Percentiles rank a stretch among this genome's conserved stretches.
These are phyloP conservation scores for Mya arenaria DNA, from an alignment of 1,140 invertebrate genomes.

Conservation along the genomic window DNA sequence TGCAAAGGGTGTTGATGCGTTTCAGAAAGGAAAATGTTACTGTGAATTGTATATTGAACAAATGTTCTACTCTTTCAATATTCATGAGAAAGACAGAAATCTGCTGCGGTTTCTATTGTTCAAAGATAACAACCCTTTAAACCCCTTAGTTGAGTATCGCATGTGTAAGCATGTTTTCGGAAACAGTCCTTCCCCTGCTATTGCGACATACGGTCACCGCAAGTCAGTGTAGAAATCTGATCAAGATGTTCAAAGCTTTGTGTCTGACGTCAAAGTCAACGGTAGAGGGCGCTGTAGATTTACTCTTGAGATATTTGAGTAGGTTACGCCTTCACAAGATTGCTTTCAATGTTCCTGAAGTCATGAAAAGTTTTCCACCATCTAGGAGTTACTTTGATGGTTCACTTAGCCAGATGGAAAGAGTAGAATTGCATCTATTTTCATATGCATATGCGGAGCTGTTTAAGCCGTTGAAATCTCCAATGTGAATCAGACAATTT, in stretches of 20 bases:
- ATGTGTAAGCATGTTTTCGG: constrained; percentile 62
- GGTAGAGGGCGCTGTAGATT: not conserved
- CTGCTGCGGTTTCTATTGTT: constrained; percentile 48
- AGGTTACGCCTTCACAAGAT: not conserved
- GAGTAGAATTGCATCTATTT: not conserved
- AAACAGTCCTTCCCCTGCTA: constrained; percentile 41
- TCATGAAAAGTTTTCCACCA: not conserved
- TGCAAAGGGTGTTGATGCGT: no score
- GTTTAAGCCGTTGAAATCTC: no score
- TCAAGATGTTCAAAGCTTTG: constrained; percentile 37
- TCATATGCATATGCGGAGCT: not conserved
- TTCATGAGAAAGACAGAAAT: constrained; percentile 31
- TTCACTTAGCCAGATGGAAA: not conserved
- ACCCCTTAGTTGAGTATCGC: constrained; percentile 23
- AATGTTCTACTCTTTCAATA: constrained; percentile 18
- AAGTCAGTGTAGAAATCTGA: constrained; percentile 15
- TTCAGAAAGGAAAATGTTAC: no score
- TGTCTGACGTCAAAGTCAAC: not conserved
- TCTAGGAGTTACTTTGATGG: not conserved
- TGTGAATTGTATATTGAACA: no score
- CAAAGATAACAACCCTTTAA: constrained; percentile 2
- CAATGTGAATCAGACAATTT: no score
- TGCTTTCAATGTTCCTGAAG: not conserved
- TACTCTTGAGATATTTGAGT: not conserved
- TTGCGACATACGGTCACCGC: constrained; percentile 48